A percentile compares a stretch with the other conserved stretches of the same genome.
Conservation (phyloP, 2,888 invertebrate species). For the Chaitophorus viminalis region DNA sequence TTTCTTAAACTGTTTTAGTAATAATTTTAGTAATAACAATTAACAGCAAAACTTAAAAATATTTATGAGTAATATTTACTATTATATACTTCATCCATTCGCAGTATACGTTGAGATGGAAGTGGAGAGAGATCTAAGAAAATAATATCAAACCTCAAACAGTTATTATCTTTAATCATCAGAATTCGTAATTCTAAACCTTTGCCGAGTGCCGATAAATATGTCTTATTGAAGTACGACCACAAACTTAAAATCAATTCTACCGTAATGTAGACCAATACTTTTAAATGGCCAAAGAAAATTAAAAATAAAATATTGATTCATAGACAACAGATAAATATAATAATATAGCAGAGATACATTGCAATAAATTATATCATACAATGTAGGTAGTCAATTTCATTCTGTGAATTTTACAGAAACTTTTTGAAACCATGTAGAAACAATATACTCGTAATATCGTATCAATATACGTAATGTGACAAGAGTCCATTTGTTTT, state of each 20-base stretch:
- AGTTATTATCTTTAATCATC: not conserved
- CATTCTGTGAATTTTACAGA: not conserved
- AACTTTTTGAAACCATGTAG: not conserved
- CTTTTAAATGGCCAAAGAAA: not conserved
- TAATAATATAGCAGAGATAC: not conserved
- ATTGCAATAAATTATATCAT: not conserved
- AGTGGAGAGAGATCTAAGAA: too few species aligned
- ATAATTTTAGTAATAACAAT: too few species aligned
- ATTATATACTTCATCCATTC: not conserved
- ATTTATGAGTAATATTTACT: not conserved
- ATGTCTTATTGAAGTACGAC: not conserved
- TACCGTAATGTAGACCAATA: not conserved
- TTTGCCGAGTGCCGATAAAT: not conserved
- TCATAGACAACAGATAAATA: not conserved
- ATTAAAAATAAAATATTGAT: not conserved
- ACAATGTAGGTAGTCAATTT: not conserved
- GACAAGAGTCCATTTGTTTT: constrained; percentile 12
- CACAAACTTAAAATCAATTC: not conserved
- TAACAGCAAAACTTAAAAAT: too few species aligned
- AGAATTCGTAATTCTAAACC: not conserved
- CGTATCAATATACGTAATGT: not conserved
- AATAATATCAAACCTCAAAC: not conserved
- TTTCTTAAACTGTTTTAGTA: too few species aligned
- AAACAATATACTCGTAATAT: constrained; percentile 14
- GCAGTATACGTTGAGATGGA: too few species aligned